Evolutionary conservation across 2,797 vertebrate species (phyloP).

Genomic region (Platyrinchus mystaceus): DNA sequence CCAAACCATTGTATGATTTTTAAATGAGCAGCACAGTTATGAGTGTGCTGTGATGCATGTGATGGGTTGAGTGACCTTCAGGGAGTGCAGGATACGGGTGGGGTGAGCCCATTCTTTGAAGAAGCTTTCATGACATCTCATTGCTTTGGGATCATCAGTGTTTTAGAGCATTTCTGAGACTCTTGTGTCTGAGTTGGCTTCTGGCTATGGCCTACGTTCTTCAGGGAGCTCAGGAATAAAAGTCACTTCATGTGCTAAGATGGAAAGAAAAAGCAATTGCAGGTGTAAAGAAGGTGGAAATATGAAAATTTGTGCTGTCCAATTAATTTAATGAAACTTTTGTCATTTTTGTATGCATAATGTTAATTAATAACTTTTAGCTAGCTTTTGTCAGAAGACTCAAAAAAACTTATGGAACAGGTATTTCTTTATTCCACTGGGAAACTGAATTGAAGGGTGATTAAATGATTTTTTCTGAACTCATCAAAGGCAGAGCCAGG

Average conservation of each 20-base stretch:
- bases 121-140: not conserved
- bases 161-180: not conserved
- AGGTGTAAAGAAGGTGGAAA: not conserved
- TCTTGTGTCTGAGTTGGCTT: rapidly evolving
- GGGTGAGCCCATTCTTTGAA: not conserved
- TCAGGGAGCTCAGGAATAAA: not conserved
- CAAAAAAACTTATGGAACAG: not conserved
- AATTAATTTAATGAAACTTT: not conserved
- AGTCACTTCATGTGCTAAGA: rapidly evolving
- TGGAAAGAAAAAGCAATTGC: not conserved
- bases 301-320: not conserved
- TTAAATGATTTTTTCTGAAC: not conserved
- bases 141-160: not conserved
- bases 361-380: not conserved
- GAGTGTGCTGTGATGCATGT: not conserved
- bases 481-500: not conserved
- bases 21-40: rapidly evolving
- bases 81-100: rapidly evolving
- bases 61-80: not conserved
- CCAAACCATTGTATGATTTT: not conserved
- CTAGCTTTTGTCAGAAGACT: too few relatives aligned
- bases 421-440: not conserved
- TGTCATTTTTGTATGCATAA: not conserved
- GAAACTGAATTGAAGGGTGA: not conserved
- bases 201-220: rapidly evolving